Evolutionary conservation across 2,797 vertebrate genomes (phyloP).

Genomic region (Sciurus vulgaris): DNA sequence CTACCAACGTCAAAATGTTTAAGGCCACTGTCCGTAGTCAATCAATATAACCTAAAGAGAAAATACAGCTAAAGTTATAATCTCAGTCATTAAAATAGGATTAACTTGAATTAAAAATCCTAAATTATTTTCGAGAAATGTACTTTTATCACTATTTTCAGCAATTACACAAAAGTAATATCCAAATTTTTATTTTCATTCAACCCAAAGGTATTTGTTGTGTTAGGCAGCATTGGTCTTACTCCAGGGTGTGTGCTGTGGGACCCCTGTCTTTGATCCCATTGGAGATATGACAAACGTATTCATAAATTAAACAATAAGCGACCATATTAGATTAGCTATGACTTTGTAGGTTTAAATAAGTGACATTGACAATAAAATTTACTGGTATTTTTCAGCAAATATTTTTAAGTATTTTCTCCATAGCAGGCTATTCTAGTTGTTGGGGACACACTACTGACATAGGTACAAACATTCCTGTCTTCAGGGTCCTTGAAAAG

Average conservation of each 20-base stretch:
- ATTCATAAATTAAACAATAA: not conserved
- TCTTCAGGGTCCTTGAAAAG: not conserved
- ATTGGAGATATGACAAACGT: not conserved
- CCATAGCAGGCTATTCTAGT: not conserved
- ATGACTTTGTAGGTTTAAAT: not conserved
- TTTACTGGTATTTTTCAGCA: not conserved
- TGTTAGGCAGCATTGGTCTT: not conserved
- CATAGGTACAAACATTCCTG: not conserved
- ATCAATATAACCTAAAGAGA: not conserved
- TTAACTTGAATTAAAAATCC: not conserved
- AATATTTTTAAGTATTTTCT: not conserved
- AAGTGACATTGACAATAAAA: not conserved
- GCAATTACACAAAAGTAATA: not conserved
- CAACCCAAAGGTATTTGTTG: not conserved
- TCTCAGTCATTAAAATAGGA: not conserved
- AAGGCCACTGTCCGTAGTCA: not conserved
- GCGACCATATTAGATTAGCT: not conserved
- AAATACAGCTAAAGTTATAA: conserved; percentile 12
- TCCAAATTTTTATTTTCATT: not conserved
- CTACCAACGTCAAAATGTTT: not conserved
- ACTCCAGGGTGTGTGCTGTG: not conserved
- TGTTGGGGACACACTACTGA: not conserved
- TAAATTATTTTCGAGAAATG: not conserved
- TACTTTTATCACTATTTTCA: not conserved
- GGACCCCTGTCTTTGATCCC: not conserved